Evolutionary conservation across 2,113 vertebrate genomes (phyloP).

Genomic region (Xenopus tropicalis): UCB_Xtro_10.0 CM004450.2:7023501-7024000

Average conservation of each 20-base stretch:
- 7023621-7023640: constrained; percentile 73
- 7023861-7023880: too few relatives aligned
- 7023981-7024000: too few relatives aligned
- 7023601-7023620: constrained; percentile 68
- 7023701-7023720: constrained; percentile 81
- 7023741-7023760: constrained; percentile 57
- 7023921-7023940: too few relatives aligned
- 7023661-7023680: constrained; percentile 69
- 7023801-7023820: neutral
- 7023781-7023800: constrained; percentile 66
- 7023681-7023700: constrained; percentile 86
- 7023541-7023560: constrained; percentile 78
- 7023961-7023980: too few relatives aligned
- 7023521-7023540: constrained; percentile 65
- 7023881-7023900: too few relatives aligned
- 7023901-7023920: too few relatives aligned
- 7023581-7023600: constrained; percentile 86
- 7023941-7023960: too few relatives aligned
- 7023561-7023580: constrained; percentile 81
- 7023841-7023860: too few relatives aligned
- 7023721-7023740: constrained; percentile 97
- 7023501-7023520: constrained; percentile 57
- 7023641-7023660: constrained; percentile 79
- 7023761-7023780: constrained; percentile 48
- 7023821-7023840: neutral